Evolutionary conservation across 2,888 invertebrate species (phyloP).

Genomic region (Lycia hirtaria): DNA sequence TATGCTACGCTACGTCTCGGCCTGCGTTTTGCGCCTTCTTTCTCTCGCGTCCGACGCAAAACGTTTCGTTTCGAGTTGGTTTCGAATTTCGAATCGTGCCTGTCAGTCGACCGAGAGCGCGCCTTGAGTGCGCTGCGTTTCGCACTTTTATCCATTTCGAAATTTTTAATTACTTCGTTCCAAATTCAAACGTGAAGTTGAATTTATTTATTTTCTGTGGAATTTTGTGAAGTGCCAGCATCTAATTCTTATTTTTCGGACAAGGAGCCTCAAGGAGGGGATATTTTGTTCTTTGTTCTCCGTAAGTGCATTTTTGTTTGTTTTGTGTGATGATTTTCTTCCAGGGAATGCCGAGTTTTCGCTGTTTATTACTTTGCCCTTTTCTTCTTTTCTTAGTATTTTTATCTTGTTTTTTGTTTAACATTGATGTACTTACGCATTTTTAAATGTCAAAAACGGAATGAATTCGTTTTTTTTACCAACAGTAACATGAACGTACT

Average conservation of each 20-base stretch:
- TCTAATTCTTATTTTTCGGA: conserved; percentile 24
- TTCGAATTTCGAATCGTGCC: conserved; percentile 13
- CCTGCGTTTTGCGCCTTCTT: conserved; percentile 8
- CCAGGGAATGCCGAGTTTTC: not conserved
- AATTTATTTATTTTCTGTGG: conserved; percentile 33
- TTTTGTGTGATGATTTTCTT: conserved; percentile 19
- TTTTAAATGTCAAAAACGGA: too few species aligned
- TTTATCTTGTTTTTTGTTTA: too few species aligned
- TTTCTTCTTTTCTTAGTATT: not conserved
- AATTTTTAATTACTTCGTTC: conserved; percentile 31
- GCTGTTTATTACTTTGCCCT: not conserved
- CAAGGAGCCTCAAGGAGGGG: conserved; percentile 26
- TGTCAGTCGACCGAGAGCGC: conserved; percentile 45
- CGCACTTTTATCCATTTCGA: conserved; percentile 29
- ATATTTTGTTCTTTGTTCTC: conserved; percentile 30
- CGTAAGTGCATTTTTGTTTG: conserved; percentile 33
- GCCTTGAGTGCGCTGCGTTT: conserved; percentile 43
- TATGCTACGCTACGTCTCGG: conserved; percentile 1
- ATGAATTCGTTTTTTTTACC: not conserved
- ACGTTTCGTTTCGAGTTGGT: conserved; percentile 21
- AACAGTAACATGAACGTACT: too few species aligned
- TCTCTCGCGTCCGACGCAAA: conserved; percentile 22
- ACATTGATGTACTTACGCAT: too few species aligned
- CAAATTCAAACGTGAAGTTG: conserved; percentile 32
- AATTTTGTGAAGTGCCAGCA: conserved; percentile 40